A percentile compares a stretch with the other conserved stretches of the same genome.
Conservation (phyloP, 37 sponge, comb jelly and placozoan species). For the Petrosia ficiformis region DNA sequence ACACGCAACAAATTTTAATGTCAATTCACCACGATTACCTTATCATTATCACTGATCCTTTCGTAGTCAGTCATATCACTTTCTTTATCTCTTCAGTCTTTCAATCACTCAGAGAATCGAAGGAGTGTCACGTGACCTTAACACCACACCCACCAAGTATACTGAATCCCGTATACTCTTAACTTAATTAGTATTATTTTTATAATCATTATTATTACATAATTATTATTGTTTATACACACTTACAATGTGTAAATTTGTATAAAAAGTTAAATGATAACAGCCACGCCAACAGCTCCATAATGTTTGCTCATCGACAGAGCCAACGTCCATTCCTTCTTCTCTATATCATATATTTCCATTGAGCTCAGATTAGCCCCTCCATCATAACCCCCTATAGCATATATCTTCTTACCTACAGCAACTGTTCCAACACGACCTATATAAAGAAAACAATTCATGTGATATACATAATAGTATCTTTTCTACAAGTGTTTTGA, state of each 20-base stretch:
- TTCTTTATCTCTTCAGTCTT: background rate
- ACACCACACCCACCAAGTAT: too few relatives aligned
- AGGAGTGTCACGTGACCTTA: too few relatives aligned
- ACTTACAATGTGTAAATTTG: background rate
- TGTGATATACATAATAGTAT: background rate
- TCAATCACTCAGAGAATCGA: too few relatives aligned
- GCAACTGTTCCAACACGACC: slow-evolving; percentile 56
- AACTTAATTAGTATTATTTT: too few relatives aligned
- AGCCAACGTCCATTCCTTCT: slow-evolving; percentile 36
- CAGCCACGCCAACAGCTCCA: slow-evolving; percentile 63
- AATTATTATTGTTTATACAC: too few relatives aligned
- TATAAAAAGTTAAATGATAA: slow-evolving; percentile 2
- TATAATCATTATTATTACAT: too few relatives aligned
- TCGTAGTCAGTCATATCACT: too few relatives aligned
- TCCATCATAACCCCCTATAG: slow-evolving; percentile 65
- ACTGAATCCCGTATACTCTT: too few relatives aligned
- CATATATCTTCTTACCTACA: slow-evolving; percentile 53
- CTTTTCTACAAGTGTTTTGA: too few relatives aligned
- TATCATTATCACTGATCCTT: background rate
- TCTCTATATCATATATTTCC: slow-evolving; percentile 42
- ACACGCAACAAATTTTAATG: too few relatives aligned
- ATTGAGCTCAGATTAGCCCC: slow-evolving; percentile 55
- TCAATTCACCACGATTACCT: too few relatives aligned
- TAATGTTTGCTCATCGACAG: slow-evolving; percentile 46
- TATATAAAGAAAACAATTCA: slow-evolving; percentile 3